Evolutionary conservation across 2,888 invertebrate species (phyloP).

Genomic region (Hypomecis atomaria): DNA sequence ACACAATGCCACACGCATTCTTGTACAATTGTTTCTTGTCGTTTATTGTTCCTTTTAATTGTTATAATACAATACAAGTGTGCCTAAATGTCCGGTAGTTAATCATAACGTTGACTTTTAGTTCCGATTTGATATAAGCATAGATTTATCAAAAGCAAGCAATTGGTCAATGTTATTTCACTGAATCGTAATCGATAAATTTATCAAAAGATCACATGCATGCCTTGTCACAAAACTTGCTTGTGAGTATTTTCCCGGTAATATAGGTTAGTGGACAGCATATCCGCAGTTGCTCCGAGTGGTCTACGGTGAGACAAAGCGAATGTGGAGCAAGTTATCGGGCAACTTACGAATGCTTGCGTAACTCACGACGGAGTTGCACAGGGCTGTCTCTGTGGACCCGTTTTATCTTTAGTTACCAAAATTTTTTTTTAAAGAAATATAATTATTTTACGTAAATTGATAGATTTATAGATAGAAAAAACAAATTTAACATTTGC

Average conservation of each 20-base stretch:
- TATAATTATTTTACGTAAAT: no score
- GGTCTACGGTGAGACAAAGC: constrained; percentile 65
- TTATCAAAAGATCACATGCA: not conserved
- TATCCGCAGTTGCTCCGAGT: constrained; percentile 50
- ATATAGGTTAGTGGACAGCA: constrained; percentile 47
- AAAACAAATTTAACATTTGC: no score
- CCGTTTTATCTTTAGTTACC: not conserved
- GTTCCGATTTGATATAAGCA: no score
- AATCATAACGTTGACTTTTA: not conserved
- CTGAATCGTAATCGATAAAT: not conserved
- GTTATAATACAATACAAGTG: not conserved
- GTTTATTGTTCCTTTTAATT: constrained; percentile 24
- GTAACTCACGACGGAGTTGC: constrained; percentile 54
- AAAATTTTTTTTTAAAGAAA: not conserved
- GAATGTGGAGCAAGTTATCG: constrained; percentile 79
- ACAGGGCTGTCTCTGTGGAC: constrained; percentile 18
- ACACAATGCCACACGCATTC: constrained; percentile 29
- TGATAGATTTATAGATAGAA: no score
- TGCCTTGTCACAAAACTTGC: not conserved
- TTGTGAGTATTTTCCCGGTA: constrained; percentile 10
- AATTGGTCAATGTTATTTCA: no score
- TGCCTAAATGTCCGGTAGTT: not conserved
- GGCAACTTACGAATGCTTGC: constrained; percentile 68
- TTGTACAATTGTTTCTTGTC: constrained; percentile 25
- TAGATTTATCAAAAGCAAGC: no score